Conservation (phyloP, 2,888 invertebrate genomes). For the Blastobasis lacticolella region DNA sequence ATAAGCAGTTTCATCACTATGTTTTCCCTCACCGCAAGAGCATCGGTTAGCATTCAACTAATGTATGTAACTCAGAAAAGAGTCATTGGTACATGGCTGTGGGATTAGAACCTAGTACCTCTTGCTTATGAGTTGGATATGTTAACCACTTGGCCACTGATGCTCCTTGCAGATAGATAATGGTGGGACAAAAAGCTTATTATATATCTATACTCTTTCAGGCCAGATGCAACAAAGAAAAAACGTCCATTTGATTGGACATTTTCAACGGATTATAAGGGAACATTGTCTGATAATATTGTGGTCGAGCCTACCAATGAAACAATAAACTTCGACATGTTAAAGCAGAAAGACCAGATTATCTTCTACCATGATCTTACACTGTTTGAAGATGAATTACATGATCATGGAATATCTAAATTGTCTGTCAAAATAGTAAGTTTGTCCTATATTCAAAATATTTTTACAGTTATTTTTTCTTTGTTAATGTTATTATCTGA, state of each 20-base stretch:
- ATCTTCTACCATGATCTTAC: slow-evolving; percentile 94
- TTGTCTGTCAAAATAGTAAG: slow-evolving; percentile 94
- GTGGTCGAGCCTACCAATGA: slow-evolving; percentile 78
- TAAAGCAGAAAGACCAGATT: slow-evolving; percentile 93
- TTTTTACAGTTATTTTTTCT: neutral
- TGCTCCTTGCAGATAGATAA: too few relatives aligned
- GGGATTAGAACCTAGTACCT: too few relatives aligned
- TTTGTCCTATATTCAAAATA: slow-evolving; percentile 13
- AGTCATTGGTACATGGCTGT: too few relatives aligned
- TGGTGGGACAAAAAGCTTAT: too few relatives aligned
- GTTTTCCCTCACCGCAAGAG: too few relatives aligned
- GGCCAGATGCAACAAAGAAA: slow-evolving; percentile 84
- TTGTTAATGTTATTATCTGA: neutral
- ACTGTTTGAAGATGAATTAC: slow-evolving; percentile 97
- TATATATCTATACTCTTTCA: slow-evolving; percentile 33
- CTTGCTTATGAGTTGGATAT: too few relatives aligned
- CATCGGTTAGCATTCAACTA: too few relatives aligned
- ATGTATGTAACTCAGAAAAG: too few relatives aligned
- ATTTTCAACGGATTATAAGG: slow-evolving; percentile 93
- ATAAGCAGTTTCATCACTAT: too few relatives aligned
- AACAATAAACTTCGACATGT: slow-evolving; percentile 87
- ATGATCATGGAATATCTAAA: slow-evolving; percentile 96
- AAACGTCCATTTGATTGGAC: slow-evolving; percentile 98
- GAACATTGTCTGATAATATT: slow-evolving; percentile 79
- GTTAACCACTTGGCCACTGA: too few relatives aligned